A percentile compares a stretch with the other conserved stretches of the same genome.
Evolutionary conservation across 2,113 vertebrate genomes (phyloP).

Genomic region (Oncorhynchus tshawytscha): DNA sequence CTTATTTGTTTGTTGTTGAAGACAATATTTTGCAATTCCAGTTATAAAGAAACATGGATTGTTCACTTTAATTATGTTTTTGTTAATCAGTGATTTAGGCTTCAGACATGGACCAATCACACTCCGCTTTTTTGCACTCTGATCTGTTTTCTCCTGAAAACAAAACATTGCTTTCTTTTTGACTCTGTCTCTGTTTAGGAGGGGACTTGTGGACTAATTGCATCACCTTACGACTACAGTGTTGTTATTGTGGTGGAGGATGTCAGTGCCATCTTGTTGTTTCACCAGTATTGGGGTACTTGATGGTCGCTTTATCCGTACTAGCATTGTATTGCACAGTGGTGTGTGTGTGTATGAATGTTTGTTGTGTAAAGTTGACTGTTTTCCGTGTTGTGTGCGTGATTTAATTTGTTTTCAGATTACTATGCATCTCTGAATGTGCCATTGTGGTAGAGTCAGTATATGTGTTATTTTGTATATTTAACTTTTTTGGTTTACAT

Average conservation of each 20-base stretch:
- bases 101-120: conserved; percentile 24
- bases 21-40: no score
- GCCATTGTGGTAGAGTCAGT: conserved; percentile 40
- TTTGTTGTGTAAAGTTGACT: conserved; percentile 2
- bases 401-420: conserved; percentile 39
- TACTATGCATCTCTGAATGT: conserved; percentile 60
- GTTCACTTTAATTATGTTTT: not conserved
- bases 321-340: conserved; percentile 60
- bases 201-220: conserved; percentile 4
- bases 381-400: conserved; percentile 2
- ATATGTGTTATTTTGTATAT: conserved; percentile 43
- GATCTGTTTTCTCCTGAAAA: not conserved
- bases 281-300: conserved; percentile 19
- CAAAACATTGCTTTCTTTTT: no score
- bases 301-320: conserved; percentile 52
- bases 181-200: not conserved
- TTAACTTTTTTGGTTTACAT: conserved; percentile 24
- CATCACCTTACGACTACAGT: conserved; percentile 16
- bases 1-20: not conserved
- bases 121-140: not conserved
- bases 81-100: not conserved
- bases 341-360: conserved; percentile 27
- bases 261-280: conserved; percentile 1
- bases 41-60: no score
- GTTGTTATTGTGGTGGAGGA: not conserved